Evolutionary conservation across 2,888 invertebrate species (phyloP).

Genomic region (Boloria euphrosyne): DNA sequence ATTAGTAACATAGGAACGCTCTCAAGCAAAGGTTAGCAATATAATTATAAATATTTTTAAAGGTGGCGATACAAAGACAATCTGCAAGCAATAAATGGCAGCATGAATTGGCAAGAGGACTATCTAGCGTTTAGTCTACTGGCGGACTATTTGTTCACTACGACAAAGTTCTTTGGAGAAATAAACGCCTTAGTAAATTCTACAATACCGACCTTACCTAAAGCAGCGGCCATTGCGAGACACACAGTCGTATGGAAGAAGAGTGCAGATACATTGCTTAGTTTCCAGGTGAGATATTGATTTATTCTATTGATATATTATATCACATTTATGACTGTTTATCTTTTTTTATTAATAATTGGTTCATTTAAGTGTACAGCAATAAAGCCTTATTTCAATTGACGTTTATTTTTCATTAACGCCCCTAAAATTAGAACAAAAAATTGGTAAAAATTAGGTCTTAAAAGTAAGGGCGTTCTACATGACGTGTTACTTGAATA

Average conservation of each 20-base stretch:
- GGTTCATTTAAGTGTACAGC: too few species aligned
- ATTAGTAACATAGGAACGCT: too few species aligned
- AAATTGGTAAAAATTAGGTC: too few species aligned
- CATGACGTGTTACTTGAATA: too few species aligned
- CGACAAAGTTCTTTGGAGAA: conserved; percentile 76
- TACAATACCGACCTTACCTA: conserved; percentile 70
- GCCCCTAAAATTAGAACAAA: too few species aligned
- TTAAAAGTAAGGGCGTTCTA: too few species aligned
- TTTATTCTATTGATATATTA: background rate
- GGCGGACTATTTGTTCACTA: conserved; percentile 73
- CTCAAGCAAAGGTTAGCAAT: background rate
- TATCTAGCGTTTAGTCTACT: conserved; percentile 70
- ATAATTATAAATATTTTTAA: conserved; percentile 2
- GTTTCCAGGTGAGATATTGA: conserved; percentile 65
- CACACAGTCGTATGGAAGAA: conserved; percentile 76
- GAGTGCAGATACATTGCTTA: conserved; percentile 72
- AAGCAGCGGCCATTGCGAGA: conserved; percentile 70
- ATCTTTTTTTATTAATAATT: too few species aligned
- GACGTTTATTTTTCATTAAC: too few species aligned
- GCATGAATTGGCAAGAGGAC: conserved; percentile 80
- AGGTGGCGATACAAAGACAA: conserved; percentile 81
- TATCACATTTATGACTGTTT: too few species aligned
- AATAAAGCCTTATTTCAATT: too few species aligned
- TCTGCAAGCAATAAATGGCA: conserved; percentile 75
- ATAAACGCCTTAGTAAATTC: conserved; percentile 73